Evolutionary conservation across 2,113 vertebrate genomes (phyloP).

Genomic region (Nothobranchius kuhntae): DNA sequence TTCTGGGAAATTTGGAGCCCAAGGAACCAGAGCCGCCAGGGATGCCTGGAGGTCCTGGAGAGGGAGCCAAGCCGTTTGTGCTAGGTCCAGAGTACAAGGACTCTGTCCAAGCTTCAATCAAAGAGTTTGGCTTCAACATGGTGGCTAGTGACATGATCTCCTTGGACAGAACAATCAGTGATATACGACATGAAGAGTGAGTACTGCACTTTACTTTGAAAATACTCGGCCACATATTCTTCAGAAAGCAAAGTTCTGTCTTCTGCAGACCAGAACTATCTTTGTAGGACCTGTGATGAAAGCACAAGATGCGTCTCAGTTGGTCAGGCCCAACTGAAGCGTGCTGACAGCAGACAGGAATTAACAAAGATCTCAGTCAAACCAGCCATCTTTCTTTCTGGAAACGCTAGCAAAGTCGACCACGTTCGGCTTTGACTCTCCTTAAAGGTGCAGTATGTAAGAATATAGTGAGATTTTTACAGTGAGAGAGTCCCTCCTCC

Average conservation of each 20-base stretch:
- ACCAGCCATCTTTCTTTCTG: too few relatives aligned
- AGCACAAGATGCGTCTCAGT: too few relatives aligned
- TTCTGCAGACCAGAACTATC: too few relatives aligned
- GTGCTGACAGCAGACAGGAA: too few relatives aligned
- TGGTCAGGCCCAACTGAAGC: too few relatives aligned
- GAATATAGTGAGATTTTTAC: too few relatives aligned
- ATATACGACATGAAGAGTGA: conserved; percentile 97
- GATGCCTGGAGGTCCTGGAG: conserved; percentile 88
- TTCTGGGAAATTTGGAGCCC: conserved; percentile 92
- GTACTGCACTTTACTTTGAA: conserved; percentile 52
- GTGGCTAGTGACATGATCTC: conserved; percentile 99
- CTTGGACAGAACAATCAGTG: conserved; percentile 89
- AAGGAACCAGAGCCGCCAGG: conserved; percentile 90
- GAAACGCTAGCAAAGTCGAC: too few relatives aligned
- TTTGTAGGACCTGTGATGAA: too few relatives aligned
- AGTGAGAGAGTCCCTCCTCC: too few relatives aligned
- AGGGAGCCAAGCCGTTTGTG: conserved; percentile 89
- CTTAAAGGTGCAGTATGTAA: too few relatives aligned
- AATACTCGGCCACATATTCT: not conserved
- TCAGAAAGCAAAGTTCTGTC: not conserved
- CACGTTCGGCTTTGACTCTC: too few relatives aligned
- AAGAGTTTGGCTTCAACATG: conserved; percentile 99
- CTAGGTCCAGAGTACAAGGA: conserved; percentile 94
- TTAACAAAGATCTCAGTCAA: too few relatives aligned
- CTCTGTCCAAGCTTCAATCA: conserved; percentile 89